Base-by-base conservation (phyloP, 2,797 vertebrate genomes). In the Tapera naevia region DNA sequence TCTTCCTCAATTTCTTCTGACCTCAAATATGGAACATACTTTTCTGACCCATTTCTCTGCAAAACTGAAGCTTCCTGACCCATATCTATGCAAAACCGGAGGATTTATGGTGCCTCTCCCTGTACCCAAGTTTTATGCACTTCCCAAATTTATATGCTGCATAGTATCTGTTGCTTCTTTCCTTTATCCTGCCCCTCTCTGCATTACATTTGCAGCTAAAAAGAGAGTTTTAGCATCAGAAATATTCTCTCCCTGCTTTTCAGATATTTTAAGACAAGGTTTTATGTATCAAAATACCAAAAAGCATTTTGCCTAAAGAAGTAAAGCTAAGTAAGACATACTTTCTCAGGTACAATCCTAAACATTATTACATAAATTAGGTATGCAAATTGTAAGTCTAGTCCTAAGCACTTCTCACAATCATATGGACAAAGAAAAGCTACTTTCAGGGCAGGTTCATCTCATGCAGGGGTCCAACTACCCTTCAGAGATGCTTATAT, bases 391-490 rank as follows among this genome's bases (percentile, higher is more conserved):
- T 30, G 8, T 28, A 22, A 61, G 30, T 21, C 51, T 76, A 60
- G 12, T 73, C 67, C 70, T 10, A 53, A 23, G 5, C 18, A 56
- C 41, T 37, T 64, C 56, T 83, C 18, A 43, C 30, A 91, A 24
- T 18, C 17, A 12, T 7, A 16, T 2, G 27, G 50, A 30, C 61
- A 80, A 88, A 73, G 64, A 33, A 51, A 57, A 92, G 50, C 58
- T 89, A 71, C 60, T 24, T 45, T 64, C 13, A 35, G 69, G 54
- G 21, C 70, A 81, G 33, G 23, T 41, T 79, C 62, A 84, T 30
- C 87, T 94, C 83, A 25, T 24, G 27, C 61, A 84, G 35, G 62
- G 85, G 88, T 65, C 82, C 86, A 89, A 69, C 65, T 86, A 94
- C 33, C 80, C 88, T 94, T 94, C 12, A 6, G 85, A 94, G 66